Evolutionary conservation across 2,888 invertebrate genomes (phyloP), one percentile per base, ranked within the genome.

Genomic region (Myopa tessellatipennis): DNA sequence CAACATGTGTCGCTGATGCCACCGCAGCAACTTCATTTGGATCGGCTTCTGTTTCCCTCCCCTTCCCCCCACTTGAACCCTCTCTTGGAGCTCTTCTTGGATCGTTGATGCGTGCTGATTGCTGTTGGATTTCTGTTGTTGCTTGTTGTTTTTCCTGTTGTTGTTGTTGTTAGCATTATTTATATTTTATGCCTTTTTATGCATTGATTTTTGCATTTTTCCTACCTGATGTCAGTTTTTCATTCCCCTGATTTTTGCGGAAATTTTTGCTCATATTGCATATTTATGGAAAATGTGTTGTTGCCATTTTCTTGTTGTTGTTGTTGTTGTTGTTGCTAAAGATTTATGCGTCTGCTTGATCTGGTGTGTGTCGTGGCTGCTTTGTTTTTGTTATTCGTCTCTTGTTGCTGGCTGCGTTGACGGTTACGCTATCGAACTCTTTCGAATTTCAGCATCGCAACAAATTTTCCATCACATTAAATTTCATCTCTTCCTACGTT

Each of bases 191-290:
- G 65, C 69, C 50, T 55, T 76, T 45, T 65, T 81, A 79, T 72
- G 50, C 67, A 34, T 60, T 52, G 67, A 81, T 82, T 82, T 78
- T 18, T 82, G 74, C 81, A 83, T 82, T 82, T 83, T 52, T 74
- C 38, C 65, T 36, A 26, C 34, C 65, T 36, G 34, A 14, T 38
- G n/a, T 60, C n/a, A 60, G 34, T 60, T 58, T 65, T 36, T 52
- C 26, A 5, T 34, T 50, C 52, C 52, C 18, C 45, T 52, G 1
- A 26, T 36, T 34, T 50, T 74, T 65, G 34, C 74, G 65, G 74
- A 63, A 74, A 65, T 74, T 45, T 18, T 71, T 40, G 12, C 71
- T 71, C 71, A 38, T 71, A 38, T 71, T 71, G 71, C 71, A 60
- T 71, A 60, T 71, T 71, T 71, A 70, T 60, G 55, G 68, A 68